phyloP scores from a whole-genome alignment of 2,888 invertebrate species.

The Macrosoma leucophasiata region DNA sequence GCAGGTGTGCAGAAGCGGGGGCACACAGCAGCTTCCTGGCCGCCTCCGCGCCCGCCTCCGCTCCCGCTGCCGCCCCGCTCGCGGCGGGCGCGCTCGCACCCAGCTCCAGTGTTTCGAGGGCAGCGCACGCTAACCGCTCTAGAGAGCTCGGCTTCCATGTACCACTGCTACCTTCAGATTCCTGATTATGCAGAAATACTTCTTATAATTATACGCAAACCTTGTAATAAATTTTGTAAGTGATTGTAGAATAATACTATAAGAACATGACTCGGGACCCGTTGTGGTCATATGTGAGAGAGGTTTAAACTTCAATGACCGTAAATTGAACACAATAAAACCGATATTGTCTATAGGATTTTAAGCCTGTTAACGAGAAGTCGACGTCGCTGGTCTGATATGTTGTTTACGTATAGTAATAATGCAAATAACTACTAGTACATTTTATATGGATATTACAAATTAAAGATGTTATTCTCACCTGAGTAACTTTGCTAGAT shows the following conservation, averaged over 20 bases:
- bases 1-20: conserved; percentile 58
- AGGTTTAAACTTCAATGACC: neutral
- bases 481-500: conserved; percentile 60
- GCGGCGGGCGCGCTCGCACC: conserved; percentile 43
- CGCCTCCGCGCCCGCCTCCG: conserved; percentile 50
- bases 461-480: too few relatives aligned
- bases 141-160: conserved; percentile 58
- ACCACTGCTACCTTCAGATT: conserved; percentile 44
- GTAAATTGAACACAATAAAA: neutral
- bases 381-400: too few relatives aligned
- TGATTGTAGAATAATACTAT: neutral
- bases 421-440: too few relatives aligned
- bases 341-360: too few relatives aligned
- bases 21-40: conserved; percentile 60
- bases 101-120: conserved; percentile 60
- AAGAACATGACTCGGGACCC: neutral
- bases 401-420: too few relatives aligned
- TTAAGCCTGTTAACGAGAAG: too few relatives aligned
- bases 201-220: neutral
- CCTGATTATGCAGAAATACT: conserved; percentile 32
- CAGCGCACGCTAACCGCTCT: conserved; percentile 63
- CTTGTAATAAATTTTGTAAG: neutral
- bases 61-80: conserved; percentile 36
- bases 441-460: too few relatives aligned
- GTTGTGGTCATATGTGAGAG: neutral